Conservation (phyloP, 2,113 vertebrate species). For the Microcebus griseorufus region DNA sequence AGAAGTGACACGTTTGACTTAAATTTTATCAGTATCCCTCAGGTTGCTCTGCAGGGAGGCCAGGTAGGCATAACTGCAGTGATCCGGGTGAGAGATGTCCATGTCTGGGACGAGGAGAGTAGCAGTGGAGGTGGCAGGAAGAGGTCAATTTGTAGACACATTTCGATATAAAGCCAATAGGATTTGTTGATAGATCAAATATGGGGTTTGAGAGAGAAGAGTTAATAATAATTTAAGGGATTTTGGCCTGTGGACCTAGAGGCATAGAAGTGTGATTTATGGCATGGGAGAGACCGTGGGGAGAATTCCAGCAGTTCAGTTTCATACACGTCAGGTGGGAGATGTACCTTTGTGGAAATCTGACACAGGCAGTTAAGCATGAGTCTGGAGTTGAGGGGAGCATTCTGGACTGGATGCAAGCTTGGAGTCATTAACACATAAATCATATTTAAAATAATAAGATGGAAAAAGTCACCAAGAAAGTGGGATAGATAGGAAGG, state of each 20-base stretch:
- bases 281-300: too few relatives aligned
- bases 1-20: background rate
- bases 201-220: background rate
- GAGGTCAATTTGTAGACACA: background rate
- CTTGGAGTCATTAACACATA: background rate
- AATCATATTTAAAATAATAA: background rate
- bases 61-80: too few relatives aligned
- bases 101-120: background rate
- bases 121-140: background rate
- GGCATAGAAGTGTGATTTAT: background rate
- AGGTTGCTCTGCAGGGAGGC: background rate
- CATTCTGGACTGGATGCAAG: background rate
- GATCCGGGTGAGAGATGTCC: background rate
- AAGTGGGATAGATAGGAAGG: background rate
- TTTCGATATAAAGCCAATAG: background rate
- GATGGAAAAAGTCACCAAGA: background rate
- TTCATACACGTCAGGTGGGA: background rate
- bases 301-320: background rate
- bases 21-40: background rate
- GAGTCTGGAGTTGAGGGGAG: background rate
- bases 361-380: background rate
- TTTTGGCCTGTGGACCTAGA: background rate
- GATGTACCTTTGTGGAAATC: background rate
- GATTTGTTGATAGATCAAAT: background rate
- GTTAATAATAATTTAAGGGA: background rate